Conservation (phyloP, 2,113 vertebrate species). For the Holacanthus passer region DNA sequence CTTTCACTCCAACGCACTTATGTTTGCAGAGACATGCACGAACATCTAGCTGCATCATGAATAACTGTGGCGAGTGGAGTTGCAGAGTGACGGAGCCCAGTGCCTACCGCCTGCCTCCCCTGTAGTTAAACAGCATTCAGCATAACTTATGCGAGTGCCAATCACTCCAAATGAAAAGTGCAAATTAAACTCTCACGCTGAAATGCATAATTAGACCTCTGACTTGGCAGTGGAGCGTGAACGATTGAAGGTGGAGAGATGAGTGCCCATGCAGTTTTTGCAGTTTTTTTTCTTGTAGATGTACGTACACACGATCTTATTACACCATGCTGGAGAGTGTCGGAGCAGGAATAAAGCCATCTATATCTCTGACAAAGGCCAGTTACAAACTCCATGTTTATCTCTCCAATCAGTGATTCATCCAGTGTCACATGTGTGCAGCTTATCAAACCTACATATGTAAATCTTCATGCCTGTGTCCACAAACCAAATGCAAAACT, state of each 20-base stretch:
- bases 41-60: conserved; percentile 42
- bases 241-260: conserved; percentile 62
- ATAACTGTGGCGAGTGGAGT: conserved; percentile 46
- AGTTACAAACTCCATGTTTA: background rate
- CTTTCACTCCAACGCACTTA: conserved; percentile 22
- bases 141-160: conserved; percentile 74
- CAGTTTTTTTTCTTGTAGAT: conserved; percentile 4
- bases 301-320: conserved; percentile 33
- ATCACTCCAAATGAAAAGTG: conserved; percentile 81
- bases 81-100: conserved; percentile 34
- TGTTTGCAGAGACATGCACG: conserved; percentile 56
- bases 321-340: conserved; percentile 12
- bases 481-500: background rate
- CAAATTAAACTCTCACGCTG: conserved; percentile 82
- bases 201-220: conserved; percentile 82
- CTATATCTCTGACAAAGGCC: conserved; percentile 26
- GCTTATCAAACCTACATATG: background rate
- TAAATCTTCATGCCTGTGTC: background rate
- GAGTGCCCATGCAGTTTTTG: conserved; percentile 45
- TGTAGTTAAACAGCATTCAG: conserved; percentile 72
- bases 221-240: conserved; percentile 72
- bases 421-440: background rate
- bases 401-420: background rate
- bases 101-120: conserved; percentile 22
- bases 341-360: conserved; percentile 30